Evolutionary conservation across 2,113 vertebrate species (phyloP).

Genomic region (Callipepla californica): DNA sequence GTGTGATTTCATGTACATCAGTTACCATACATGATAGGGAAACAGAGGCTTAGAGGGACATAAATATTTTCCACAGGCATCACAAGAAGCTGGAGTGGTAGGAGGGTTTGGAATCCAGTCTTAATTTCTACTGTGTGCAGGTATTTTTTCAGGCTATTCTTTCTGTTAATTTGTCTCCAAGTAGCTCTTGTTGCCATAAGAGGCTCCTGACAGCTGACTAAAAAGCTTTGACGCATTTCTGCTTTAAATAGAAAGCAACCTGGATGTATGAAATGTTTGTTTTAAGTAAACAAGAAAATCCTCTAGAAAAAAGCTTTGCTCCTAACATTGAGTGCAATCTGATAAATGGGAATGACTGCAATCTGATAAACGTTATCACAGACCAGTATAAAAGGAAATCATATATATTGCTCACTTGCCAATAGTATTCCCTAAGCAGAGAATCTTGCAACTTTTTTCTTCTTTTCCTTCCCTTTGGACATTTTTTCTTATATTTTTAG

Average conservation of each 20-base stretch:
- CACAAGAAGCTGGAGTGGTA: not conserved
- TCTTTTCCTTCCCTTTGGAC: not conserved
- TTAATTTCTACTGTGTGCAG: not conserved
- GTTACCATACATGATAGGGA: accelerated
- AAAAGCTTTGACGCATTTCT: not conserved
- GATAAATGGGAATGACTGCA: not conserved
- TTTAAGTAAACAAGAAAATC: not conserved
- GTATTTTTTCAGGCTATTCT: not conserved
- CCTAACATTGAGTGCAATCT: not conserved
- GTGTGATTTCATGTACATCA: not conserved
- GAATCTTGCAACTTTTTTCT: not conserved
- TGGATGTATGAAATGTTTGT: not conserved
- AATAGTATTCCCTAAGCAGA: not conserved
- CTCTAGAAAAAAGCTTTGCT: not conserved
- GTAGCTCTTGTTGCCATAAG: not conserved
- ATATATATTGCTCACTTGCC: not conserved
- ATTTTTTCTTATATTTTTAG: not conserved
- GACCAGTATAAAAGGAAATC: not conserved
- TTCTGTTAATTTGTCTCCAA: not conserved
- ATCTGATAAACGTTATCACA: not conserved
- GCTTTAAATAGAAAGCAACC: not conserved
- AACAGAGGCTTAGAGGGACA: not conserved
- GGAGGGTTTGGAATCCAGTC: not conserved
- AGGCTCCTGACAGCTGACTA: not conserved
- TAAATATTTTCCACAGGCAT: not conserved